Base-by-base conservation (phyloP, 2,888 invertebrate species). In the Drepana falcataria region DNA sequence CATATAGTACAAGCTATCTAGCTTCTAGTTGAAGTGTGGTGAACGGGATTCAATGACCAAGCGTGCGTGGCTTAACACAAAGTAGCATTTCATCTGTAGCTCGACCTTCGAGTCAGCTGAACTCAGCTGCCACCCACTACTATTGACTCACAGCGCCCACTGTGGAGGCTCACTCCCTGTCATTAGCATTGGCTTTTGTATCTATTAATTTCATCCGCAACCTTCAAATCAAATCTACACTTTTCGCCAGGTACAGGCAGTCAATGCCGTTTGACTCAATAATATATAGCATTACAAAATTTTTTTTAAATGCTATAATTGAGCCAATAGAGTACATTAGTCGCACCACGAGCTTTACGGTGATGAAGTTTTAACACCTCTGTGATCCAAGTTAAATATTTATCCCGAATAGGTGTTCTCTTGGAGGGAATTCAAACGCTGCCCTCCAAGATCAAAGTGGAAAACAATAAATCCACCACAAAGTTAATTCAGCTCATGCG, bases 61-160 rank as follows among this genome's bases (percentile, higher is more conserved):
- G 75, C 76, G 73, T 44, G 9, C 9, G 6, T 9, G 44, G 6
- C 3, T 6, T 9, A 44, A 2, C 3, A 9, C 9, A 44, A 44
- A 44, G 7, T 44, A 9, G 44, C 9, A 44, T 44, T 9, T 44
- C 6, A 44, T 44, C 62, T 60, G 57, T 52, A 54, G 51, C 55
- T 52, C 65, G 77, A 72, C 87, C 89, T 89, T 86, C 81, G 64
- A 61, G 66, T 75, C 73, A 75, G 71, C 72, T 75, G 72, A 70
- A 68, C 76, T 75, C 73, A 75, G 71, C 72, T 75, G 72, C 76
- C 83, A 70, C 87, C 87, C 83, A 87, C 88, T 56, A 63, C 57
- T 64, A 72, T 79, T 88, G 88, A 88, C 70, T 88, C 87, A 87
- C 71, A 63, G 55, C 84, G 78, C 87, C 87, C 82, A 86, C 87